Evolutionary conservation across 2,797 vertebrate species (phyloP).

Genomic region (Coccyzus lansbergi): DNA sequence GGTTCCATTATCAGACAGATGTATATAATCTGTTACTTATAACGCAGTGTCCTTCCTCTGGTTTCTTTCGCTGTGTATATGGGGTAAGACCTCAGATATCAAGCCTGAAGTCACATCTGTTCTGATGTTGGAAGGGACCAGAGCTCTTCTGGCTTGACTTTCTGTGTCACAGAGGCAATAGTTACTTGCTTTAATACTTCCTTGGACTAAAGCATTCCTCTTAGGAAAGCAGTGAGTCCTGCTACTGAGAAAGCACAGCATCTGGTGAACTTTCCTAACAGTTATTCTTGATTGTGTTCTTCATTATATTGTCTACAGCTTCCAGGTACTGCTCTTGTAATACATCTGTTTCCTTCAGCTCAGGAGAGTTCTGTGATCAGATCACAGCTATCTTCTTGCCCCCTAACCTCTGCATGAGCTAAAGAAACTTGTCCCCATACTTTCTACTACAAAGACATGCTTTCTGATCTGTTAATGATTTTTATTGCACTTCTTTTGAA

Average conservation of each 20-base stretch:
- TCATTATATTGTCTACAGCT: neutral
- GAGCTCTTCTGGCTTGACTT: neutral
- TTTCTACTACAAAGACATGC: neutral
- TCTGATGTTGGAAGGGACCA: neutral
- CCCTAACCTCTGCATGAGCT: neutral
- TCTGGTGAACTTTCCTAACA: neutral
- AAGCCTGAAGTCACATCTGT: neutral
- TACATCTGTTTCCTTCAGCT: neutral
- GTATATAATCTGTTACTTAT: slow-evolving; percentile 66
- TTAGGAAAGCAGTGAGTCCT: neutral
- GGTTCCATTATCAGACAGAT: slow-evolving; percentile 71
- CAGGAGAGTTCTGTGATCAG: neutral
- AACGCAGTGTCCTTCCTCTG: slow-evolving; percentile 21
- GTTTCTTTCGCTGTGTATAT: neutral
- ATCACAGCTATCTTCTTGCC: neutral
- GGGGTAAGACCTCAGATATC: neutral
- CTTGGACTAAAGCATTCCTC: neutral
- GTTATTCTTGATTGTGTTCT: neutral
- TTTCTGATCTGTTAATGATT: neutral
- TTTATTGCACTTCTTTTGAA: neutral
- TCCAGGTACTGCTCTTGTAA: neutral
- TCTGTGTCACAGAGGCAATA: neutral
- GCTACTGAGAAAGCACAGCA: neutral
- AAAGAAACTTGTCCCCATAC: rapidly evolving
- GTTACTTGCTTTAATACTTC: neutral